Evolutionary conservation across 1,140 invertebrate genomes (phyloP), one percentile per base, ranked within the genome.

Genomic region (Drosophila parvula): DNA sequence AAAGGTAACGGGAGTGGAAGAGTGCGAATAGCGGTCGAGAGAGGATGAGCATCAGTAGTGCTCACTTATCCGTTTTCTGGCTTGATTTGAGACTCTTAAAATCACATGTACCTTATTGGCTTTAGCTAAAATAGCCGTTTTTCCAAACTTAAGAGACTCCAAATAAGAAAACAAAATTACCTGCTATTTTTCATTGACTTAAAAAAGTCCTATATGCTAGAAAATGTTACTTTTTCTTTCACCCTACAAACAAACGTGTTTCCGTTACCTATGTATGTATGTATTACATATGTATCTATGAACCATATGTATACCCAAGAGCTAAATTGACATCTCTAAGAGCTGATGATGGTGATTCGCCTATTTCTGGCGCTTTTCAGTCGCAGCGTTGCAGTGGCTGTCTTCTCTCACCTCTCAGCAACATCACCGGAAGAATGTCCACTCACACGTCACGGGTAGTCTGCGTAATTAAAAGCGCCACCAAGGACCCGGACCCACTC

Each of bases 341-440:
- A n/a, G 18, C 18, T 62, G 62, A 7, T 34, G 38, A 22, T 43
- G 43, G 28, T 27, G n/a, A 16, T 47, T 36, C 18, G 71, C 71
- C 71, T 48, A 75, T 76, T 76, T 55, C 51, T 41, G 53, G 62
- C 22, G 22, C 60, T 51, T 75, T 47, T 75, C 60, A 65, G 30
- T 28, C 10, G 38, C 44, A 67, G 61, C 36, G 32, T 27, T 65
- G 61, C 64, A 67, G 18, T 34, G 22, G 32, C 58, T 65, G 40
- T 73, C 50, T 44, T 38, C 50, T 51, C 40, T 22, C 59, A 44
- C 58, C 53, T 44, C 41, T 65, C 34, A 47, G 12, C 43, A 36
- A n/a, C 45, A 32, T 51, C 47, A 41, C 12, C 38, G 12, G 32
- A 75, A 65, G 70, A 74, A 75, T 75, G 73, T 65, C 60, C 53